Base-by-base conservation (phyloP, 2,888 invertebrate species). In the Macaria notata region DNA sequence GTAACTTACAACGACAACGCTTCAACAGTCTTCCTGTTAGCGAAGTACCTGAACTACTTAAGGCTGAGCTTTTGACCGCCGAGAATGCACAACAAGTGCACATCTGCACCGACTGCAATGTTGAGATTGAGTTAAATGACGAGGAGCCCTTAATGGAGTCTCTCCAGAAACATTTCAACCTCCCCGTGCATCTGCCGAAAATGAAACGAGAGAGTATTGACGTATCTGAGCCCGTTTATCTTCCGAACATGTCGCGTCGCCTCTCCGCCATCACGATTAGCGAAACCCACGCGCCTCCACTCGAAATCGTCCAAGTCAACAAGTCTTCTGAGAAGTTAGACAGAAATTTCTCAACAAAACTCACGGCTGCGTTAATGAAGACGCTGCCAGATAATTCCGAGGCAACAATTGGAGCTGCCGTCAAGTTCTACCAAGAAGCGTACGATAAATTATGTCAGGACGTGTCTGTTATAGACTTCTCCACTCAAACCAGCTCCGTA, bases 81-180 rank as follows among this genome's bases (percentile, higher is more conserved):
- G 88, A 84, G 2, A 78, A 84, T 9, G 88, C 89, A 0, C 82
- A 83, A 31, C 91, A 86, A 59, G 86, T 91, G 3, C 91, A 91
- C 57, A 90, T 91, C 7, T 91, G 91, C 68, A 88, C 86, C 0
- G 91, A 91, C 50, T 91, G 91, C 53, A 71, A 88, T 47, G 79
- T 89, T 0, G 89, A 90, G 57, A 90, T 91, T 0, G 88, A 89
- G 48, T 42, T 90, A 55, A 85, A 84, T 29, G 89, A 90, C 6
- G 90, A 91, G 8, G 84, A 83, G 38, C 91, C 90, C 0, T 53
- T 91, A 1, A 89, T 90, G 88, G 90, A 91, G 65, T 88, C 88
- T 0, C 71, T 91, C 0, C 88, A 90, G 62, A 86, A 83, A 49
- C 91, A 91, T 65, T 91, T 91, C 58, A 84, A 76, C 42, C 64